Conservation (phyloP, 2,797 vertebrate species). For the Erithacus rubecula region DNA sequence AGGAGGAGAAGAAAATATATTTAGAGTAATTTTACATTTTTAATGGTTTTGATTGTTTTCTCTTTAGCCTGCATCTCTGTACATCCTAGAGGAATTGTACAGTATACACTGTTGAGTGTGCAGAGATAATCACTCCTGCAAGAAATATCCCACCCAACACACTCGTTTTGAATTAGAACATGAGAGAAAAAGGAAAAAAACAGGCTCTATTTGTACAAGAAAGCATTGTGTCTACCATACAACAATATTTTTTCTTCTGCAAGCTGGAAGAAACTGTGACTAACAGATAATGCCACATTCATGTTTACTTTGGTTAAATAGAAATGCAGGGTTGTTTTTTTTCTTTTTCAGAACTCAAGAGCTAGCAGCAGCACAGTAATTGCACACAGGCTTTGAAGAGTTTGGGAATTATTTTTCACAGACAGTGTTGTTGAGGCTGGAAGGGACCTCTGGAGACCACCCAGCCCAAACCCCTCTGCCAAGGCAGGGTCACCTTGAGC, state of each 20-base stretch:
- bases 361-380: not conserved
- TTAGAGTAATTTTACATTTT: not conserved
- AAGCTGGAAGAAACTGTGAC: not conserved
- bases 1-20: not conserved
- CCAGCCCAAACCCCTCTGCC: not conserved
- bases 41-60: not conserved
- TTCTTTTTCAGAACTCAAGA: not conserved
- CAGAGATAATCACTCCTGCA: not conserved
- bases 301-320: not conserved
- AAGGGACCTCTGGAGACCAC: not conserved
- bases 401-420: not conserved
- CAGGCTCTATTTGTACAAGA: not conserved
- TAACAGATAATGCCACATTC: not conserved
- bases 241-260: not conserved
- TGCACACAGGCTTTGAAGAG: not conserved
- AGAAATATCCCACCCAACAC: not conserved
- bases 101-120: not conserved
- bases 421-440: not conserved
- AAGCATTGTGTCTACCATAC: not conserved
- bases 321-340: not conserved
- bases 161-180: not conserved
- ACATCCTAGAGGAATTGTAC: not conserved
- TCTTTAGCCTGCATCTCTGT: not conserved
- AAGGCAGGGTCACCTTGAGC: not conserved
- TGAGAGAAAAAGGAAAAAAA: not conserved